A percentile compares a stretch with the other conserved stretches of the same genome.
These are phyloP conservation scores for Copidosoma floridanum DNA, from an alignment of 1,140 invertebrate genomes.

Conservation along the genomic window DNA sequence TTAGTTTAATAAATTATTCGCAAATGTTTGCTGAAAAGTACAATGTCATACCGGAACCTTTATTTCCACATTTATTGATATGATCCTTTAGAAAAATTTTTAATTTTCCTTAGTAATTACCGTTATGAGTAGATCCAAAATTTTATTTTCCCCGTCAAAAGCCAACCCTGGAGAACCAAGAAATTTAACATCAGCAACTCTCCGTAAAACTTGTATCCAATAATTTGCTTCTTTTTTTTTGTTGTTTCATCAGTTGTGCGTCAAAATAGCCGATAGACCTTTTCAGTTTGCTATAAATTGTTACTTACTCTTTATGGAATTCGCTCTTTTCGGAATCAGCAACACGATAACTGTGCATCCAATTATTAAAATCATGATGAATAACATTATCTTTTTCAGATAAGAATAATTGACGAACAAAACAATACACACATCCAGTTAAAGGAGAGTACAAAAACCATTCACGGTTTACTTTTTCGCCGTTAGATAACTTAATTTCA, in stretches of 20 bases:
- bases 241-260: background rate
- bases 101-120: background rate
- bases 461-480: background rate
- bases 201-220: background rate
- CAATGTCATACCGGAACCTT: background rate
- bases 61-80: background rate
- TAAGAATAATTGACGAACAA: background rate
- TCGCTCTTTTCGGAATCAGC: background rate
- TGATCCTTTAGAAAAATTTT: background rate
- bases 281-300: background rate
- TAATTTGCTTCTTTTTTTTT: background rate
- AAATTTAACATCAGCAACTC: background rate
- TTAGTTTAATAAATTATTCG: background rate
- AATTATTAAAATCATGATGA: background rate
- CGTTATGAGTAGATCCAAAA: background rate
- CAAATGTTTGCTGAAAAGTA: constrained; percentile 1
- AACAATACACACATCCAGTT: background rate
- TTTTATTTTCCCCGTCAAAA: background rate
- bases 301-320: background rate
- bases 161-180: background rate
- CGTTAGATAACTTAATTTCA: background rate
- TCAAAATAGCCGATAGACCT: background rate
- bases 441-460: background rate
- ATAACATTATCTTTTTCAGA: background rate
- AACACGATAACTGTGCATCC: background rate